A percentile compares a stretch with the other conserved stretches of the same genome.
phyloP scores from a whole-genome alignment of 2,888 invertebrate genomes.

The Thalpophila matura region DNA sequence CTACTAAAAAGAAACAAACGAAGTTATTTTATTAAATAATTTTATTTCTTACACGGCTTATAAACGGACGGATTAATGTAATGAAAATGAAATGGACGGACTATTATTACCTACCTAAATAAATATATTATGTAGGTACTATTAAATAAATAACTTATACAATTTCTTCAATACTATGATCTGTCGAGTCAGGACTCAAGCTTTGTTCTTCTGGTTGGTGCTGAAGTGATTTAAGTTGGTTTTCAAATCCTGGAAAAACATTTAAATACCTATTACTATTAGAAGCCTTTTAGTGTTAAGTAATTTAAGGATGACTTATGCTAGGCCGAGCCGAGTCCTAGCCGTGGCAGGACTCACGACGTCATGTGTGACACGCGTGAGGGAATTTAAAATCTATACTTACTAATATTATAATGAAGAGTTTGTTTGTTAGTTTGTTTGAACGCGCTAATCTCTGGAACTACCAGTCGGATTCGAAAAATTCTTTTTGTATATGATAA shows the following conservation, averaged over 20 bases:
- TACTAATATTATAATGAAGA: no score
- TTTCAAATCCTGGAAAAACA: slow-evolving; percentile 76
- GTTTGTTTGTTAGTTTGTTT: no score
- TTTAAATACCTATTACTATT: no score
- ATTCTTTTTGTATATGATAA: no score
- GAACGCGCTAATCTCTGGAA: no score
- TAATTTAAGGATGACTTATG: not conserved
- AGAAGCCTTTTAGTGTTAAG: no score
- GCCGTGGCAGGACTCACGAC: no score
- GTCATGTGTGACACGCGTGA: no score
- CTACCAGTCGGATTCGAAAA: no score
- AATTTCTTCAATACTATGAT: slow-evolving; percentile 87
- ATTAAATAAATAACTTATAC: slow-evolving; percentile 72
- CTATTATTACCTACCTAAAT: slow-evolving; percentile 14
- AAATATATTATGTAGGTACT: not conserved
- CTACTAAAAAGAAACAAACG: no score
- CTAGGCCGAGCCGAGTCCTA: not conserved
- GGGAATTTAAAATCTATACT: no score
- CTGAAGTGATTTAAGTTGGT: slow-evolving; percentile 76
- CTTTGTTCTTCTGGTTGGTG: slow-evolving; percentile 75
- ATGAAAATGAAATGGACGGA: slow-evolving; percentile 28
- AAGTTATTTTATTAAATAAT: not conserved
- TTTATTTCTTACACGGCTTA: slow-evolving; percentile 1
- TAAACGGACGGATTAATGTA: slow-evolving; percentile 42
- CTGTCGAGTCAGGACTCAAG: slow-evolving; percentile 79